Evolutionary conservation across 2,113 vertebrate genomes (phyloP), one percentile per base, ranked within the genome.

Genomic region (Phylloscopus whistleri): DNA sequence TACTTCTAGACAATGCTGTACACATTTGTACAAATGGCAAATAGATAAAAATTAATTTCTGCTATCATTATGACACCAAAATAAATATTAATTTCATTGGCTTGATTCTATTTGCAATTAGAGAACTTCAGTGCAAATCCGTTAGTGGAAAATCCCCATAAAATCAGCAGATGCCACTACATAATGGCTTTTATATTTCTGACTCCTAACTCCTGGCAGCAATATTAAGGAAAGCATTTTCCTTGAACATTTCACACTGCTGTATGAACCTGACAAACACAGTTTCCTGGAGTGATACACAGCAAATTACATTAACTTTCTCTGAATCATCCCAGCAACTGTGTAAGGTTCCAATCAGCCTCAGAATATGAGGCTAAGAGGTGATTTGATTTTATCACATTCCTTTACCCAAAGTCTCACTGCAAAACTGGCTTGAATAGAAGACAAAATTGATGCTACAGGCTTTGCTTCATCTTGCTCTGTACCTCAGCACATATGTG

Each of bases 291-390:
- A 58, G 64, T 81, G 69, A 92, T 75, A 94, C 37, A 76, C n/a
- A 90, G 64, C 14, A 94, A 96, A 95, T 89, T 91, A 94, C 92
- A 93, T 90, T 93, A 95, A 95, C 44, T 92, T 93, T 67, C 92
- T 87, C 79, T 87, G 88, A 94, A 87, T 96, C 77, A 96, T 79
- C 46, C 28, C 66, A 82, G 77, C 44, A 93, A 94, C 83, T 64
- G 76, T 92, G 53, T 78, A 89, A 78, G 80, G 62, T 48, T 96
- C 80, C 83, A 92, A 89, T 94, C 85, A 95, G 76, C 22, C 66
- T 56, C 39, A 89, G 91, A 94, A 87, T 91, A 94, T 62, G 84
- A 94, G 70, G 60, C 77, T 92, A 90, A 74, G 64, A 84, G 64
- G 85, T 88, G 76, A 90, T 94, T 75, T 92, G 93, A 96, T 94